Percentiles rank a stretch among this genome's conserved stretches.
phyloP scores from a whole-genome alignment of 1,140 invertebrate genomes.

The Ostrea edulis region DNA sequence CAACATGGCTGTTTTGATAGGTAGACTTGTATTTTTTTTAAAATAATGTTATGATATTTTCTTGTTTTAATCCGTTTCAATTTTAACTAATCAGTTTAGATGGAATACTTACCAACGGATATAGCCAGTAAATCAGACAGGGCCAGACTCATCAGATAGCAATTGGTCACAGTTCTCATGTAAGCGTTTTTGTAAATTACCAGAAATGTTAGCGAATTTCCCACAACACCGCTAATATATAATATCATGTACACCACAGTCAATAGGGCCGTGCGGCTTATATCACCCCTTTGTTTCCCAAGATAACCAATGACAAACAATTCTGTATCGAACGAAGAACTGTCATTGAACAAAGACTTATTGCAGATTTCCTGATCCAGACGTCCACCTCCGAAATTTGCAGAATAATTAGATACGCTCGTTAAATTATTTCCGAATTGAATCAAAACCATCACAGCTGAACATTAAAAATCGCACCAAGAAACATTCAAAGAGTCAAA shows the following conservation, averaged over 20 bases:
- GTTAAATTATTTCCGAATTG: constrained; percentile 19
- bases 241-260: constrained; percentile 42
- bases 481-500: background rate
- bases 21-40: too few species aligned
- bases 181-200: constrained; percentile 50
- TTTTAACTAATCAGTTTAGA: background rate
- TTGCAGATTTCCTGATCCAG: background rate
- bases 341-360: background rate
- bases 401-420: background rate
- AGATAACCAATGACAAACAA: constrained; percentile 12
- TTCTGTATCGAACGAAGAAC: background rate
- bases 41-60: too few species aligned
- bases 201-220: constrained; percentile 49
- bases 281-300: constrained; percentile 6
- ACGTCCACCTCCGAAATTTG: background rate
- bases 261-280: background rate
- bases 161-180: constrained; percentile 52
- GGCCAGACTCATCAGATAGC: constrained; percentile 47
- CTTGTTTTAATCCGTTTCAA: background rate
- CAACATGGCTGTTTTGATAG: too few species aligned
- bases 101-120: constrained; percentile 43
- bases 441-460: background rate
- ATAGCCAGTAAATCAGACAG: constrained; percentile 44
- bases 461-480: background rate
- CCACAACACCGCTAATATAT: constrained; percentile 39